Evolutionary conservation across 2,888 invertebrate genomes (phyloP).

Genomic region (Torymus auratus): DNA sequence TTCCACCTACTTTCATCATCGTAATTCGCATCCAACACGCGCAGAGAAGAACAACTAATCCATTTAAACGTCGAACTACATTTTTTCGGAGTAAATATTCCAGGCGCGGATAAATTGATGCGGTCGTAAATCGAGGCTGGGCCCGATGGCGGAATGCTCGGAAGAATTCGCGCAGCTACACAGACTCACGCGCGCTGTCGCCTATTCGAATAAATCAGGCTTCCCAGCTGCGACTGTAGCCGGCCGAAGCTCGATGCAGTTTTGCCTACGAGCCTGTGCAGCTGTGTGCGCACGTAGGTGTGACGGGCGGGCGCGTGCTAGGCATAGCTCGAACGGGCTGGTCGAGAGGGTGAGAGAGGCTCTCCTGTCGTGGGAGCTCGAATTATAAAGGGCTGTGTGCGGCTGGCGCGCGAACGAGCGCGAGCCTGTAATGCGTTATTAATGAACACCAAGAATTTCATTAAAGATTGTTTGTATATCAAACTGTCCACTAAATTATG

Average conservation of each 20-base stretch:
- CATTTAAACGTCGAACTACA: too few species aligned
- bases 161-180: conserved; percentile 35
- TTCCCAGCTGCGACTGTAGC: conserved; percentile 44
- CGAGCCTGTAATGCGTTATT: conserved; percentile 81
- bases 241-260: conserved; percentile 50
- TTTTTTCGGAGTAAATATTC: too few species aligned
- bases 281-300: conserved; percentile 2
- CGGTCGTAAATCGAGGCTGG: not conserved
- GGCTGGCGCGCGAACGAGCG: conserved; percentile 58
- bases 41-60: too few species aligned
- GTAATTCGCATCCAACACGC: too few species aligned
- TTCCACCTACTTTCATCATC: not conserved
- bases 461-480: conserved; percentile 82
- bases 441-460: conserved; percentile 84
- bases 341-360: conserved; percentile 7
- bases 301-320: not conserved
- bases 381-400: conserved; percentile 61
- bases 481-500: conserved; percentile 81
- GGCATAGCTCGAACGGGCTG: too few species aligned
- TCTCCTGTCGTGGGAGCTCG: conserved; percentile 39
- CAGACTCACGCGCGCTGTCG: not conserved
- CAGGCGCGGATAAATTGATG: too few species aligned
- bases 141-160: conserved; percentile 18
- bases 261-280: not conserved
- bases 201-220: conserved; percentile 47